phyloP scores from a whole-genome alignment of 2,113 vertebrate genomes.

The Bostrychus sinensis region DNA sequence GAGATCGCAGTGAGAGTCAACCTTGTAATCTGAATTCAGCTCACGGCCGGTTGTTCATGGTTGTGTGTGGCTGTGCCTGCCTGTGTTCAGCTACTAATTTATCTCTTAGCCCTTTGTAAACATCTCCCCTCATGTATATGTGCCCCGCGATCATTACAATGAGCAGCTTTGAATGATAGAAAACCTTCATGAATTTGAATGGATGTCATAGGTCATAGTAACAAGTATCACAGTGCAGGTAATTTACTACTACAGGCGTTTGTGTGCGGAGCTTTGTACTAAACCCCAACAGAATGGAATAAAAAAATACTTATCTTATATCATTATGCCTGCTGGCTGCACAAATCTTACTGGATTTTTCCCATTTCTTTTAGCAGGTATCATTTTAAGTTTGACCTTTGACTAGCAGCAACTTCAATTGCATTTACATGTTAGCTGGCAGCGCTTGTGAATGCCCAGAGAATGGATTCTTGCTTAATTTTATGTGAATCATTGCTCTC shows the following conservation, averaged over 20 bases:
- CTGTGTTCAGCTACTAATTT: slow-evolving; percentile 4
- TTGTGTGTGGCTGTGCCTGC: slow-evolving; percentile 6
- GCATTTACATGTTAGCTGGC: not conserved
- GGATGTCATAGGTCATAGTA: slow-evolving; percentile 39
- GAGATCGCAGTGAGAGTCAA: slow-evolving; percentile 28
- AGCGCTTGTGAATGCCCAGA: not conserved
- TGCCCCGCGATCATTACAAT: slow-evolving; percentile 6
- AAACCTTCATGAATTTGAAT: slow-evolving; percentile 37
- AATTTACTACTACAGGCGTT: not conserved
- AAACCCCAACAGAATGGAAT: not conserved
- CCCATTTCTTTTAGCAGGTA: not conserved
- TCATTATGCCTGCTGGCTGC: not conserved
- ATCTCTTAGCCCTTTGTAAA: slow-evolving; percentile 11
- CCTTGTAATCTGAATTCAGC: slow-evolving; percentile 42
- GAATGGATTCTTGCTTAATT: not conserved
- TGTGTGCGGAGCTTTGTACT: not conserved
- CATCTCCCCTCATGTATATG: slow-evolving; percentile 4
- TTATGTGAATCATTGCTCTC: not conserved
- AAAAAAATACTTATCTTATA: not conserved
- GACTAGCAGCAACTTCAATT: not conserved
- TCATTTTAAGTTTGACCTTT: not conserved
- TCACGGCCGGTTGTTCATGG: slow-evolving; percentile 30
- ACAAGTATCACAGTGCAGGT: slow-evolving; percentile 7
- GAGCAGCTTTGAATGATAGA: not conserved
- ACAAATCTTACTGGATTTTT: not conserved